These are phyloP conservation scores for Dusona sp. DNA, from an alignment of 2,888 invertebrate genomes.

Conservation along the genomic window DNA sequence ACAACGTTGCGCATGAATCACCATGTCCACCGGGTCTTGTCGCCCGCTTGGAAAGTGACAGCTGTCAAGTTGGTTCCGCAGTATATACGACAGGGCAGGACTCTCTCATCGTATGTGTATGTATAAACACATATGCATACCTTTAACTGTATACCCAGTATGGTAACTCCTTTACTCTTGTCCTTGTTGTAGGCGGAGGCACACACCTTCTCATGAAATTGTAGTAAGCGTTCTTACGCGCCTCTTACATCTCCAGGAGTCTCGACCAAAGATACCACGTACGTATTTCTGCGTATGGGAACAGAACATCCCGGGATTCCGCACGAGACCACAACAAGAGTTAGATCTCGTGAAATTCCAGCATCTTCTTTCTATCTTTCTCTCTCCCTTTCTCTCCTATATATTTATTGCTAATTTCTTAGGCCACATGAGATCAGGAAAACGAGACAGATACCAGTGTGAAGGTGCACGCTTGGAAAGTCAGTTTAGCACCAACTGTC, in stretches of 20 bases:
- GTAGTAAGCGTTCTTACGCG: slow-evolving; percentile 43
- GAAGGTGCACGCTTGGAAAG: not conserved
- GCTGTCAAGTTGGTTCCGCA: slow-evolving; percentile 80
- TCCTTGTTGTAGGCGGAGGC: slow-evolving; percentile 51
- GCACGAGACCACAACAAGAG: slow-evolving; percentile 20
- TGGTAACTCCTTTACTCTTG: slow-evolving; percentile 31
- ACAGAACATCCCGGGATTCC: slow-evolving; percentile 56
- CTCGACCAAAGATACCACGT: slow-evolving; percentile 46
- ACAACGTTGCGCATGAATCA: slow-evolving; percentile 80
- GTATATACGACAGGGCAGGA: slow-evolving; percentile 69
- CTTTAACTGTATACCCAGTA: slow-evolving; percentile 13
- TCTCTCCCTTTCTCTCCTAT: slow-evolving; percentile 14
- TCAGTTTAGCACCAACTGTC: slow-evolving; percentile 15
- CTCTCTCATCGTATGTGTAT: slow-evolving; percentile 38
- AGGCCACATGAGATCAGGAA: slow-evolving; percentile 33
- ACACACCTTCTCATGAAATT: slow-evolving; percentile 54
- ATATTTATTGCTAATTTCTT: slow-evolving; percentile 41
- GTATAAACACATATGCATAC: slow-evolving; percentile 15
- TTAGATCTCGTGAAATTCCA: slow-evolving; percentile 62
- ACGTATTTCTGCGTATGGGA: slow-evolving; percentile 12
- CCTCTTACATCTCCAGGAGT: slow-evolving; percentile 58
- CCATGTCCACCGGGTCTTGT: slow-evolving; percentile 80
- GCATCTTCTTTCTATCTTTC: slow-evolving; percentile 12
- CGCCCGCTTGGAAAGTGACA: slow-evolving; percentile 82
- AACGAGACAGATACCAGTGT: slow-evolving; percentile 18